A percentile compares a stretch with the other conserved stretches of the same genome.
Evolutionary conservation across 1,140 invertebrate species (phyloP).

Genomic region (Oryctes rhinoceros): DNA sequence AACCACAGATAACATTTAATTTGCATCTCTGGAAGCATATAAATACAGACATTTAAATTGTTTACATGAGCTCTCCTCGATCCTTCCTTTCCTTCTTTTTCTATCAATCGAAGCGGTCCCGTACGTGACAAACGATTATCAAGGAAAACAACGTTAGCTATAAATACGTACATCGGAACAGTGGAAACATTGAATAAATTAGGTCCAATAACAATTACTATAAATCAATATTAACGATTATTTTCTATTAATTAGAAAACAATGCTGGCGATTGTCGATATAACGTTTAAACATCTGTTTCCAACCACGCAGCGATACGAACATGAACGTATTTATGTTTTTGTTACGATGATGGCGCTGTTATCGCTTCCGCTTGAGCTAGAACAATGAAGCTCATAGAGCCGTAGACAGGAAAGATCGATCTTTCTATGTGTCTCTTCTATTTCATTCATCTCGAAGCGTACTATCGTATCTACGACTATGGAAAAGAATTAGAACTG

Average conservation of each 20-base stretch:
- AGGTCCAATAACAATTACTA: conserved; percentile 33
- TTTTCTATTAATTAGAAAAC: conserved; percentile 35
- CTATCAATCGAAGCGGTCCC: not conserved
- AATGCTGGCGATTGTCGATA: conserved; percentile 11
- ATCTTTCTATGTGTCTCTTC: not conserved
- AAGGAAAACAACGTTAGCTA: not conserved
- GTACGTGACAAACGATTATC: not conserved
- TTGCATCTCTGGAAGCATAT: not conserved
- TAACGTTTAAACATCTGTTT: conserved; percentile 21
- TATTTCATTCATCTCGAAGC: not conserved
- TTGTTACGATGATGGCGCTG: not conserved
- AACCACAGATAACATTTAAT: not conserved
- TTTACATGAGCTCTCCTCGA: not conserved
- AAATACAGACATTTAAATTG: conserved; percentile 3
- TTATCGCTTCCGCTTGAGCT: conserved; percentile 12
- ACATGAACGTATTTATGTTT: conserved; percentile 3
- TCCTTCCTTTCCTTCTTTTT: not conserved
- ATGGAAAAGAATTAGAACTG: not conserved
- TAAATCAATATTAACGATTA: conserved; percentile 37
- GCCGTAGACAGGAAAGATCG: not conserved
- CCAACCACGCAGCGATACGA: not conserved
- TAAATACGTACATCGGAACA: not conserved
- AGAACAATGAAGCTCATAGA: not conserved
- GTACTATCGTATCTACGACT: not conserved
- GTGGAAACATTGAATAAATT: conserved; percentile 29